A percentile compares a stretch with the other conserved stretches of the same genome.
These are phyloP conservation scores for Ceramica pisi DNA, from an alignment of 2,888 invertebrate species.

Conservation along the genomic window DNA sequence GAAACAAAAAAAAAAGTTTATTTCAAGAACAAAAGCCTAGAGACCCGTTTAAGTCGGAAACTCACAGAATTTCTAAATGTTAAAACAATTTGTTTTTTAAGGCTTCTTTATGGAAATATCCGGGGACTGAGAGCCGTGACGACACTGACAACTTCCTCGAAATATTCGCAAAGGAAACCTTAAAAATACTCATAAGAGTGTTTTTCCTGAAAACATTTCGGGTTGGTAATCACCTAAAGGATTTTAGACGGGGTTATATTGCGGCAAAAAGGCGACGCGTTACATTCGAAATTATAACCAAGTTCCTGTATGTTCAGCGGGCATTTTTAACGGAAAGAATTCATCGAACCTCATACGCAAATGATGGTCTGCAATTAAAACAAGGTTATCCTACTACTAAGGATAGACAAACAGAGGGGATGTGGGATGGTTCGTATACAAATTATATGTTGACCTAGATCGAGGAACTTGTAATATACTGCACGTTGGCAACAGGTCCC, in stretches of 20 bases:
- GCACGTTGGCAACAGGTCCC: conserved; percentile 21
- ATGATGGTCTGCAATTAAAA: conserved; percentile 16
- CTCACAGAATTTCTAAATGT: conserved; percentile 74
- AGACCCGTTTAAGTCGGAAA: conserved; percentile 63
- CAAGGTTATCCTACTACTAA: not conserved
- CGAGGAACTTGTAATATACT: conserved; percentile 10
- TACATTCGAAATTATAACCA: conserved; percentile 61
- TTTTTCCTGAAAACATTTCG: conserved; percentile 26
- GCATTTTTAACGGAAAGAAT: conserved; percentile 10
- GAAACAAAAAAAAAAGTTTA: conserved; percentile 50
- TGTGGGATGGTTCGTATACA: not conserved
- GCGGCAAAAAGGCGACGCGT: conserved; percentile 11
- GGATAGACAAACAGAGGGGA: not conserved
- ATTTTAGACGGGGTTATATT: conserved; percentile 36
- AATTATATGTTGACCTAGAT: conserved; percentile 18
- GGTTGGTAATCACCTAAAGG: conserved; percentile 39
- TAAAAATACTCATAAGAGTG: conserved; percentile 67
- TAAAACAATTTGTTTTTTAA: conserved; percentile 79
- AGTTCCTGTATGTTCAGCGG: conserved; percentile 44
- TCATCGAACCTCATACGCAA: conserved; percentile 1
- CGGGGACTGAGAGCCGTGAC: conserved; percentile 58
- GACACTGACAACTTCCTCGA: conserved; percentile 72
- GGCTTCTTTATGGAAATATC: conserved; percentile 73
- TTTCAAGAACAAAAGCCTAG: conserved; percentile 56
- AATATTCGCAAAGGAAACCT: conserved; percentile 67